These are phyloP conservation scores for Plagodis pulveraria DNA, from an alignment of 2,888 invertebrate species.

Conservation along the genomic window DNA sequence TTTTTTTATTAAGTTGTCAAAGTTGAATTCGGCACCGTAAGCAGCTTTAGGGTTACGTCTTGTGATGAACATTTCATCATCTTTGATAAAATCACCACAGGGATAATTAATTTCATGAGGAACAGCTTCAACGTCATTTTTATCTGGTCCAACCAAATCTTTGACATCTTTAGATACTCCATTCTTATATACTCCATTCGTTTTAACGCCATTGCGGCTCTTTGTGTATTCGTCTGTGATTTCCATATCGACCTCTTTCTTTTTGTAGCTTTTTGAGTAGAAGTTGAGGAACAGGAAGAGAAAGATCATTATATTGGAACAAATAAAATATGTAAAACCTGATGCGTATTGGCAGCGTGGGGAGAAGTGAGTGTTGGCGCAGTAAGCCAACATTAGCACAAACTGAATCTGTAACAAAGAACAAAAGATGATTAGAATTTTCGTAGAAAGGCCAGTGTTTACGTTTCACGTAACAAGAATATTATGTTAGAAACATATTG, in stretches of 20 bases:
- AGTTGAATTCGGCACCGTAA: conserved; percentile 62
- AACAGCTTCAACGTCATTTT: conserved; percentile 57
- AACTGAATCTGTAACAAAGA: conserved; percentile 85
- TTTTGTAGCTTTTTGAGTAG: conserved; percentile 85
- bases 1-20: conserved; percentile 73
- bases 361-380: conserved; percentile 81
- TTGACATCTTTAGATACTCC: conserved; percentile 44
- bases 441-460: not conserved
- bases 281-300: conserved; percentile 88
- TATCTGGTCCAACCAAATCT: conserved; percentile 37
- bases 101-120: conserved; percentile 63
- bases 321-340: conserved; percentile 81
- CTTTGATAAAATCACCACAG: conserved; percentile 68
- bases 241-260: conserved; percentile 55
- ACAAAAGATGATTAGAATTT: not conserved
- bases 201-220: conserved; percentile 49
- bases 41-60: conserved; percentile 68
- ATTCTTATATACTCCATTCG: conserved; percentile 47
- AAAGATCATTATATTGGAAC: conserved; percentile 85
- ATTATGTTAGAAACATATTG: too few species aligned
- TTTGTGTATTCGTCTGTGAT: conserved; percentile 51
- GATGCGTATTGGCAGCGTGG: conserved; percentile 87
- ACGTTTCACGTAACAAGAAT: too few species aligned
- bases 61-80: conserved; percentile 65
- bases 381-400: conserved; percentile 87